Conservation (phyloP, 2,888 invertebrate species). For the Leptopilina drosophilae region DNA sequence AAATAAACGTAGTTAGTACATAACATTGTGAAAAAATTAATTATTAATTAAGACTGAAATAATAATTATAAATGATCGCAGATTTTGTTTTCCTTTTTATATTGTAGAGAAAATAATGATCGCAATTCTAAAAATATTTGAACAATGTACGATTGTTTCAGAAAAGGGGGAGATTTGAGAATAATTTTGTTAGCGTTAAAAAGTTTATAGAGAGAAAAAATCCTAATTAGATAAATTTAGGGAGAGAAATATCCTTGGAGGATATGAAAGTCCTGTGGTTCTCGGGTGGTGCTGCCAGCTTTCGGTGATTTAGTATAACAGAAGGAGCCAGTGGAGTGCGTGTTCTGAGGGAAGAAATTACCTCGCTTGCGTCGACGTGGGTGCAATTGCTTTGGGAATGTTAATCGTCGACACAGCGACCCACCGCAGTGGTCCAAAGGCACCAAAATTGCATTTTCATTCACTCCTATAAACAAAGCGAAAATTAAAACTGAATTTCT, state of each 20-base stretch:
- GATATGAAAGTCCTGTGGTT: background rate
- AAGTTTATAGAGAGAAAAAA: too few relatives aligned
- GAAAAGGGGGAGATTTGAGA: too few relatives aligned
- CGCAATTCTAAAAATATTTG: too few relatives aligned
- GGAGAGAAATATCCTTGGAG: background rate
- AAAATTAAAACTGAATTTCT: background rate
- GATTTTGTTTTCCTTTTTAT: too few relatives aligned
- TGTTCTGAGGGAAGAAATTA: slow-evolving; percentile 65
- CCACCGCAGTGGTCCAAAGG: slow-evolving; percentile 67
- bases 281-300: slow-evolving; percentile 57
- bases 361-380: slow-evolving; percentile 63
- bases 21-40: too few relatives aligned
- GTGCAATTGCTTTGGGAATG: slow-evolving; percentile 73
- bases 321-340: slow-evolving; percentile 39
- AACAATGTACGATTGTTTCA: too few relatives aligned
- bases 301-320: slow-evolving; percentile 48
- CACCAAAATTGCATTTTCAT: slow-evolving; percentile 66
- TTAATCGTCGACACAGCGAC: slow-evolving; percentile 68
- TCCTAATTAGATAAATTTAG: too few relatives aligned
- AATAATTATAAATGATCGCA: too few relatives aligned
- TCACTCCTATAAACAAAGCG: slow-evolving; percentile 49
- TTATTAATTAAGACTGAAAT: too few relatives aligned
- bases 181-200: too few relatives aligned
- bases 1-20: too few relatives aligned
- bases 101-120: too few relatives aligned